Conservation (phyloP, 2,797 vertebrate genomes). For the Chelon labrosus region DNA sequence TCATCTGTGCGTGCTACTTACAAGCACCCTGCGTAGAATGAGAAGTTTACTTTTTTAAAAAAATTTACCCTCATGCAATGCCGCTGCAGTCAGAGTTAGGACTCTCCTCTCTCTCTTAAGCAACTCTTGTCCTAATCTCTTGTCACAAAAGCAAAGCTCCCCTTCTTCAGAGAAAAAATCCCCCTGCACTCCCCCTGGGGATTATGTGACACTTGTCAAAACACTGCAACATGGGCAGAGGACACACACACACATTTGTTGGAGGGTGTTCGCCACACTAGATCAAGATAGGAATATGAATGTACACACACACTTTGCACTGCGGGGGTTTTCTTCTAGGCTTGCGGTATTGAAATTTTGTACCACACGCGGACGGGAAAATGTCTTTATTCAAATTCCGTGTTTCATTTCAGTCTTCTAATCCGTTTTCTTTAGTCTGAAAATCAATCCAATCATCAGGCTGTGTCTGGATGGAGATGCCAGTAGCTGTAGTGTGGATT, state of each 20-base stretch:
- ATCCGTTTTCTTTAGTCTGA: neutral
- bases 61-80: slow-evolving; percentile 7
- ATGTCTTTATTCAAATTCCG: slow-evolving; percentile 12
- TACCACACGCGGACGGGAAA: neutral
- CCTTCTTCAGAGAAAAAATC: slow-evolving; percentile 39
- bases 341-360: slow-evolving; percentile 24
- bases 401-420: slow-evolving; percentile 8
- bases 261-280: slow-evolving; percentile 28
- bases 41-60: neutral
- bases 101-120: slow-evolving; percentile 11
- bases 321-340: slow-evolving; percentile 28
- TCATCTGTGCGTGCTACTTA: neutral
- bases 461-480: neutral
- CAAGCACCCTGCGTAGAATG: neutral
- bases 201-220: slow-evolving; percentile 59
- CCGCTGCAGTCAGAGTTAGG: slow-evolving; percentile 6
- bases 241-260: slow-evolving; percentile 37
- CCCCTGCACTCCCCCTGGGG: slow-evolving; percentile 29
- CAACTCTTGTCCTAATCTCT: slow-evolving; percentile 18
- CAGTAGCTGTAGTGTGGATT: neutral
- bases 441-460: neutral
- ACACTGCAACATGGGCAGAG: slow-evolving; percentile 38
- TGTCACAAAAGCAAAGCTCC: slow-evolving; percentile 51
- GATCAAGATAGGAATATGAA: slow-evolving; percentile 30
- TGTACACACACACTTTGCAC: slow-evolving; percentile 18